Conservation (phyloP, 37 sponge, comb jelly and placozoan genomes). For the Aphrocallistes beatrix region DNA sequence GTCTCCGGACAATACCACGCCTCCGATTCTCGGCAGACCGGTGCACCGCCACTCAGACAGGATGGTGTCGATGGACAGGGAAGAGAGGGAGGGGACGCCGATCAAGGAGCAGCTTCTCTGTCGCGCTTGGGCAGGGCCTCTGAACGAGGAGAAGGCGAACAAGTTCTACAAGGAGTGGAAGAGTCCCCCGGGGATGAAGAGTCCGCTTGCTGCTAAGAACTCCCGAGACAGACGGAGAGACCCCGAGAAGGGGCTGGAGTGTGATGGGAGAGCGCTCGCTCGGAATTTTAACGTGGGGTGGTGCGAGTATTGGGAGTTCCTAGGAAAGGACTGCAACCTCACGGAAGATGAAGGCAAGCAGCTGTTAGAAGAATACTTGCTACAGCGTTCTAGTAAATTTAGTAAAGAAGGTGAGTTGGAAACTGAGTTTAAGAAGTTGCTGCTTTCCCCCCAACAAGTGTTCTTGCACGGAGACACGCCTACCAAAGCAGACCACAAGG, state of each 20-base stretch:
- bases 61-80: not conserved
- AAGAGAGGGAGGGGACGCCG: not conserved
- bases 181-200: slow-evolving; percentile 32
- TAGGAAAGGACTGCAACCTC: slow-evolving; percentile 48
- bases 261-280: slow-evolving; percentile 73
- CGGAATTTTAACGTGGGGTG: slow-evolving; percentile 38
- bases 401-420: not conserved
- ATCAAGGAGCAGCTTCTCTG: slow-evolving; percentile 18
- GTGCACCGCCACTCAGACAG: not conserved
- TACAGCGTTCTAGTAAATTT: not conserved
- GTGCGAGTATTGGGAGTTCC: slow-evolving; percentile 84
- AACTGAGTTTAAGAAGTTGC: not conserved
- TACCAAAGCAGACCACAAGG: not conserved
- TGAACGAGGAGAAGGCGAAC: slow-evolving; percentile 61
- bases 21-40: slow-evolving; percentile 58
- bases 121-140: slow-evolving; percentile 70
- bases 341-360: slow-evolving; percentile 43
- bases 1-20: slow-evolving; percentile 64
- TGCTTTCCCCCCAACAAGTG: not conserved
- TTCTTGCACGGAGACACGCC: not conserved
- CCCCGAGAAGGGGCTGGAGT: slow-evolving; percentile 73
- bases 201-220: not conserved
- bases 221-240: slow-evolving; percentile 48
- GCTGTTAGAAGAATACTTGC: slow-evolving; percentile 53
- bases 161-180: slow-evolving; percentile 64